Percentiles rank a stretch among this genome's conserved stretches.
Conservation (phyloP, 2,113 vertebrate species). For the Pteruthius melanotis region DNA sequence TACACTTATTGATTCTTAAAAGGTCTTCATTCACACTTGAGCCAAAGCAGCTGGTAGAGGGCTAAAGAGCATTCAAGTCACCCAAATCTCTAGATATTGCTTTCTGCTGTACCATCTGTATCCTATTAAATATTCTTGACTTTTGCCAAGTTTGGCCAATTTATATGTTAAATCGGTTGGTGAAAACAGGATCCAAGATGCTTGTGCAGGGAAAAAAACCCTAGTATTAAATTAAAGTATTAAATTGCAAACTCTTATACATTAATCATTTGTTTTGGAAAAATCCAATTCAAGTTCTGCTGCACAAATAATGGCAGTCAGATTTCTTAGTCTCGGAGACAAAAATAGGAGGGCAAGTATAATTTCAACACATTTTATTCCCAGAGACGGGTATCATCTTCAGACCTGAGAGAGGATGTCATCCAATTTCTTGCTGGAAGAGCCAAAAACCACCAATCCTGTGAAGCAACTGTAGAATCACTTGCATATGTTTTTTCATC, state of each 20-base stretch:
- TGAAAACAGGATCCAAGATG: slow-evolving; percentile 69
- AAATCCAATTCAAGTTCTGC: slow-evolving; percentile 33
- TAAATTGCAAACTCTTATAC: slow-evolving; percentile 60
- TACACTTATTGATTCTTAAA: slow-evolving; percentile 74
- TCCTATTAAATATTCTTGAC: slow-evolving; percentile 78
- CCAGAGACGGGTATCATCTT: not conserved
- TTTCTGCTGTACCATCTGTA: slow-evolving; percentile 80
- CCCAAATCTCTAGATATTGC: slow-evolving; percentile 78
- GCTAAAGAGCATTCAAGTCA: slow-evolving; percentile 73
- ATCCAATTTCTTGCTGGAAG: not conserved
- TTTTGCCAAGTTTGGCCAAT: slow-evolving; percentile 81
- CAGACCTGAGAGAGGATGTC: not conserved
- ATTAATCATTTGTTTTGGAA: slow-evolving; percentile 68
- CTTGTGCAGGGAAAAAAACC: slow-evolving; percentile 29
- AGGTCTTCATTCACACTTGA: slow-evolving; percentile 79
- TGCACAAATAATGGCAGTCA: slow-evolving; percentile 31
- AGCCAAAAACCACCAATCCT: not conserved
- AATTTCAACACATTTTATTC: slow-evolving; percentile 1
- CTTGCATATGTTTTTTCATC: slow-evolving; percentile 14
- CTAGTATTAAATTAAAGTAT: slow-evolving; percentile 49
- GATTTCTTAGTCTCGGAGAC: not conserved
- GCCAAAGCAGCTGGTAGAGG: slow-evolving; percentile 77
- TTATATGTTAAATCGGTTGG: slow-evolving; percentile 79
- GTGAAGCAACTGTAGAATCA: not conserved
- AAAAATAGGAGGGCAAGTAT: not conserved